Base-by-base conservation (phyloP, 1,140 invertebrate genomes). In the Temnothorax curvispinosus region DNA sequence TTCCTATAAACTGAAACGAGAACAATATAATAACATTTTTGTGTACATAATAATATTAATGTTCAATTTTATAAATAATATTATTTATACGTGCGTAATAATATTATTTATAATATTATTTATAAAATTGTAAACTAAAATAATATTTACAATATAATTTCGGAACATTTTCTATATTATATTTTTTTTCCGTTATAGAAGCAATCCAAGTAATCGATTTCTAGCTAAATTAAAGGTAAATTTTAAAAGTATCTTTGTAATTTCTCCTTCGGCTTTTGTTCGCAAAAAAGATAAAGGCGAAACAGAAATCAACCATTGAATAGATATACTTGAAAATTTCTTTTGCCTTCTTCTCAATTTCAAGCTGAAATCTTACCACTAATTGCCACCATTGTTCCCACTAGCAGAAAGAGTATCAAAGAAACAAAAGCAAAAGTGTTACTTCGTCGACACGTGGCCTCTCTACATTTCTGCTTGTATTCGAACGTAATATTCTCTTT, bases 361-460 rank as follows among this genome's bases (percentile, higher is more conserved):
- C 74, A 32, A 77, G 90, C 84, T 88, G 44, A 87, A 90, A 91
- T 90, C 88, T 91, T 90, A 90, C 84, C 75, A 81, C 87, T 91
- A 91, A 91, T 91, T 91, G 90, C 82, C 80, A 87, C 56, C 74
- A 91, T 91, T 91, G 88, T 91, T 81, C 47, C 54, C 27, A 54
- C 62, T 72, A 91, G 67, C 18, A 47, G 77, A 86, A 56, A 82
- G 62, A 85, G 80, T 69, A 75, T 35, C 56, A 52, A 64, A 50
- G 15, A 32, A 32, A 50, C 38, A 76, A 50, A 76, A 21, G 38
- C 15, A 60, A 76, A 78, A 27, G 56, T 65, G 44, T 62, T 50
- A 64, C 15, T 47, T 77, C n/a, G 8, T 50, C 44, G 21, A 8
- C 11, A 50, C 21, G n/a, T 32, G 18, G 18, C 15, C 21, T 27